Conservation (phyloP, 2,888 invertebrate species). For the Tetrapedia diversipes region DNA sequence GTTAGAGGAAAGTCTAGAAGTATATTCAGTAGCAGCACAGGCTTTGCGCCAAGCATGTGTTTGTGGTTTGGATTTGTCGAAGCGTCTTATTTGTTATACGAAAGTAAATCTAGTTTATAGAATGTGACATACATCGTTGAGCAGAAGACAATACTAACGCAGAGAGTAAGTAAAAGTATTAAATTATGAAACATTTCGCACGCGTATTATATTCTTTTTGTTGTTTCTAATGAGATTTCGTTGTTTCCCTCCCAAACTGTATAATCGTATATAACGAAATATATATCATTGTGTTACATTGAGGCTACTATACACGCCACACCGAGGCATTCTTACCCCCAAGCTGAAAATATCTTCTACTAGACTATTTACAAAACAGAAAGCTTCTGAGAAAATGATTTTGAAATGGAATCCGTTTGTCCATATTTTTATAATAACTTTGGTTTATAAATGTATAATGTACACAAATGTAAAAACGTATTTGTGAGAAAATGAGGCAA, state of each 20-base stretch:
- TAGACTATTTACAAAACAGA: neutral
- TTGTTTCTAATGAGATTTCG: neutral
- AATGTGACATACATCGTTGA: slow-evolving; percentile 26
- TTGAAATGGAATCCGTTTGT: neutral
- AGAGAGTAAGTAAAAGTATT: slow-evolving; percentile 30
- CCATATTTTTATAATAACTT: too few relatives aligned
- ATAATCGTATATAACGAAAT: neutral
- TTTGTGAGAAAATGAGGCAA: neutral
- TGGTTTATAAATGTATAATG: too few relatives aligned
- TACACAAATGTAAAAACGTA: neutral
- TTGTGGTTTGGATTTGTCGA: neutral
- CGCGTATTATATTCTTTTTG: neutral
- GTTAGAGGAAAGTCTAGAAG: slow-evolving; percentile 10
- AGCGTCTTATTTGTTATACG: neutral
- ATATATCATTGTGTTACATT: neutral
- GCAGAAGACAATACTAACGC: neutral
- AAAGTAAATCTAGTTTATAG: slow-evolving; percentile 5
- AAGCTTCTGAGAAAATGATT: neutral
- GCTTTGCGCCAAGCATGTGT: slow-evolving; percentile 38
- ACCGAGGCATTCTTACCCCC: neutral
- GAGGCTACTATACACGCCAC: neutral
- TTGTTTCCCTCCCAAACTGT: neutral
- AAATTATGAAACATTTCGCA: neutral
- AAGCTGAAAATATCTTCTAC: slow-evolving; percentile 27
- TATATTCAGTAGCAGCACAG: slow-evolving; percentile 50